Conservation (phyloP, 1,140 invertebrate species). For the Dolichoris vasculosae region DNA sequence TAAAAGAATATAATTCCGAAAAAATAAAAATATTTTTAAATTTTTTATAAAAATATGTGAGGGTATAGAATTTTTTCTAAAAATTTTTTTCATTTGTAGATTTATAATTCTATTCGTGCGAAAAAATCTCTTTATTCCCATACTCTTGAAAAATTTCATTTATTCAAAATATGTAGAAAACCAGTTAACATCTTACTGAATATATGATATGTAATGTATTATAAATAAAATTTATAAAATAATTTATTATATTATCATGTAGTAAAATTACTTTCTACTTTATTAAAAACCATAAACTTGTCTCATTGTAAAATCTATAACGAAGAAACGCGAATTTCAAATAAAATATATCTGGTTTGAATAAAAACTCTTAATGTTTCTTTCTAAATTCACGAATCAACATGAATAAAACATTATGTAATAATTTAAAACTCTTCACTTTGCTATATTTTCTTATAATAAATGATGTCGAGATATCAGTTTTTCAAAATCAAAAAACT, state of each 20-base stretch:
- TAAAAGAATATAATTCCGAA: too few species aligned
- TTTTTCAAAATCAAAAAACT: not conserved
- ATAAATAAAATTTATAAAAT: not conserved
- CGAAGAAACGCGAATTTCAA: slow-evolving; percentile 26
- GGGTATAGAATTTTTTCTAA: too few species aligned
- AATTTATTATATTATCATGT: not conserved
- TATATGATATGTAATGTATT: too few species aligned
- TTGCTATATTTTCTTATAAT: not conserved
- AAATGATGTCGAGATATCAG: not conserved
- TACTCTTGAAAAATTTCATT: too few species aligned
- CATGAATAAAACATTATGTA: not conserved
- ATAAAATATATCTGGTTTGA: not conserved
- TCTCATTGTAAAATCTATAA: not conserved
- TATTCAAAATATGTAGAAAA: too few species aligned
- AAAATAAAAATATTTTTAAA: too few species aligned
- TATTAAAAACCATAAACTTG: not conserved
- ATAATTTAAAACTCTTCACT: not conserved
- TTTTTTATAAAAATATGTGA: too few species aligned
- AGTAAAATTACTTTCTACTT: not conserved
- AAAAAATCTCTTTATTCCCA: too few species aligned
- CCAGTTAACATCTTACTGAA: too few species aligned
- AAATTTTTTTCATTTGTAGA: too few species aligned
- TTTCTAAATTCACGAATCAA: slow-evolving; percentile 36
- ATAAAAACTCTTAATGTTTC: not conserved
- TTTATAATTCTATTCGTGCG: too few species aligned